Conservation (phyloP, 2,797 vertebrate species). For the Oreochromis mossambicus region DNA sequence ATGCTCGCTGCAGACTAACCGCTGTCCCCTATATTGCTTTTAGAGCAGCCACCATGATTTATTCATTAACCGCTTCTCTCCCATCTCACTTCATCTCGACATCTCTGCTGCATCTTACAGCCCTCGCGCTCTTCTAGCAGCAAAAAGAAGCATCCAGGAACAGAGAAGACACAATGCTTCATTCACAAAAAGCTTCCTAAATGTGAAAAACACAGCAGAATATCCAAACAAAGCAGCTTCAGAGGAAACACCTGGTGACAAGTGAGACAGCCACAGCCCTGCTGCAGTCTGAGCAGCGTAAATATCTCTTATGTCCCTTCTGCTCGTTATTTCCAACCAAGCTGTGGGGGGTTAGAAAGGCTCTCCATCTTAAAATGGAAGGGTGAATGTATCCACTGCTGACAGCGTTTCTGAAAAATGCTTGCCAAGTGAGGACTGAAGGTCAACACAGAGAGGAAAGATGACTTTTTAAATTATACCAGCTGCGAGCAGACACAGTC, state of each 20-base stretch:
- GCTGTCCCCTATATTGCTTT: slow-evolving; percentile 40
- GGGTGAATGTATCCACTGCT: neutral
- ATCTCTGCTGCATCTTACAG: slow-evolving; percentile 1
- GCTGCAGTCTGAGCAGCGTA: neutral
- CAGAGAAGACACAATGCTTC: accelerated
- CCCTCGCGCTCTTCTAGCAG: neutral
- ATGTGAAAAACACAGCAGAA: neutral
- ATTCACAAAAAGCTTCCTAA: neutral
- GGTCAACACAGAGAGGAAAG: neutral
- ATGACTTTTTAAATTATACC: neutral
- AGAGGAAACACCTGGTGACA: neutral
- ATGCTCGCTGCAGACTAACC: slow-evolving; percentile 40
- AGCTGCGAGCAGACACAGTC: neutral
- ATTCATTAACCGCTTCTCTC: slow-evolving; percentile 57
- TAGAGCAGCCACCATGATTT: slow-evolving; percentile 63
- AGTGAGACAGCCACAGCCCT: neutral
- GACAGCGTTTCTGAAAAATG: neutral
- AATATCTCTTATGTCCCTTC: neutral
- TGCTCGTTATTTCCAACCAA: neutral
- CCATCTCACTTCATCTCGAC: slow-evolving; percentile 14
- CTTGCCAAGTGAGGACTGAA: neutral
- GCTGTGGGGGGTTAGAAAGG: neutral
- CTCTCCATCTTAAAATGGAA: neutral
- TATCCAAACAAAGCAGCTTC: neutral
- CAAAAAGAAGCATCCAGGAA: neutral